A percentile compares a stretch with the other conserved stretches of the same genome.
Conservation (phyloP, 2,797 vertebrate species). For the Hyperoplus lanceolatus region DNA sequence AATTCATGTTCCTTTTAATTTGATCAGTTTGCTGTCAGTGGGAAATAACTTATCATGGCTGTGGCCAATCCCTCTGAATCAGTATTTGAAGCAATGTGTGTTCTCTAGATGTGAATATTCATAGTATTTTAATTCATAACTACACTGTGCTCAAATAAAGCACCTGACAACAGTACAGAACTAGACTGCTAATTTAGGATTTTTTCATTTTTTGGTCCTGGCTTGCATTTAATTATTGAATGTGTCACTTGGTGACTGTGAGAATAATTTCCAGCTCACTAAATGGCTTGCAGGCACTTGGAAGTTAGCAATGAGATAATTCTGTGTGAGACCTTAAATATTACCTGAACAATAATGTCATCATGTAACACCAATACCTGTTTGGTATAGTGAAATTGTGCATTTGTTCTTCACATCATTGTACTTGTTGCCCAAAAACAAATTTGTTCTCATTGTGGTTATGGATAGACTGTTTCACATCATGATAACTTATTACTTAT, state of each 20-base stretch:
- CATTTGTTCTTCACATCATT: neutral
- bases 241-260: slow-evolving; percentile 21
- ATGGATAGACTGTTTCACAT: neutral
- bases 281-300: slow-evolving; percentile 32
- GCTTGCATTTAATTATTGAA: slow-evolving; percentile 18
- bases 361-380: neutral
- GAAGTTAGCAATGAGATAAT: slow-evolving; percentile 20
- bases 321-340: slow-evolving; percentile 2
- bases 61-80: slow-evolving; percentile 51
- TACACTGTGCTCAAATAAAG: slow-evolving; percentile 47
- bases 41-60: slow-evolving; percentile 39
- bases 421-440: slow-evolving; percentile 6
- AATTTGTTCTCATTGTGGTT: neutral
- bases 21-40: slow-evolving; percentile 52
- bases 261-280: slow-evolving; percentile 49
- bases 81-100: slow-evolving; percentile 53
- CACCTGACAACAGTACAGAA: slow-evolving; percentile 37
- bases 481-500: neutral
- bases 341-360: slow-evolving; percentile 14
- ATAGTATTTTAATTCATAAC: slow-evolving; percentile 55
- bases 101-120: slow-evolving; percentile 62
- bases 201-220: slow-evolving; percentile 17
- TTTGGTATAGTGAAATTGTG: neutral
- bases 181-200: slow-evolving; percentile 35
- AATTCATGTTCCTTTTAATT: slow-evolving; percentile 48